Evolutionary conservation across 2,113 vertebrate species (phyloP), one percentile per base, ranked within the genome.

Genomic region (Pampusana beccarii): DNA sequence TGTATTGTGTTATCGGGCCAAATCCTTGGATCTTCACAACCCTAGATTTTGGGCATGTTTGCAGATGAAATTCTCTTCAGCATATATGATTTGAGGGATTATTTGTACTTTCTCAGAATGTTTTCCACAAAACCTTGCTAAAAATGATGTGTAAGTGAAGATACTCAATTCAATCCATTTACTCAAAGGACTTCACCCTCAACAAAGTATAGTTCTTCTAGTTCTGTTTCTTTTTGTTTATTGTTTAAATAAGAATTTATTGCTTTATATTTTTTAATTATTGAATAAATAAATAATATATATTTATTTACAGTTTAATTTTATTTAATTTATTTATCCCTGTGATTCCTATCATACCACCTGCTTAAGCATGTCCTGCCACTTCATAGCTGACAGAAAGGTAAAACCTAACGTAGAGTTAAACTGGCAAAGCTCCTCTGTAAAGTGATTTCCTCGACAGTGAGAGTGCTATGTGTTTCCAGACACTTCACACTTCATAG

Each of bases 401-500:
- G 28, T 50, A 77, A 90, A 69, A 44, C n/a, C 18, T 29, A 57
- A 78, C 10, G 44, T 53, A n/a, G 48, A 78, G 15, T 54, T 79
- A 53, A 82, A 73, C 62, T 65, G 31, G 61, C 53, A 80, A 72
- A 75, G 46, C 34, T 53, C 21, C 29, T 92, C 88, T 64, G 29
- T 34, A 11, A 81, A 87, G 34, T 58, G 78, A 54, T 79, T 67
- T 60, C 48, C 50, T 85, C 2, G 0, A 11, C n/a, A 28, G 53
- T 33, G 34, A 83, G 17, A 0, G 0, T 40, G 54, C 58, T 83
- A 10, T 72, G 67, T 65, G 34, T 85, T 94, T 86, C 82, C 71
- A 83, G 94, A 57, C 40, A 57, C 82, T 57, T 93, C 90, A 82
- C 70, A 90, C 78, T 79, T 81, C 87, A 56, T 13, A 87, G 79